Base-by-base conservation (phyloP, 2,113 vertebrate genomes). In the Rhabdomys dilectus region DNA sequence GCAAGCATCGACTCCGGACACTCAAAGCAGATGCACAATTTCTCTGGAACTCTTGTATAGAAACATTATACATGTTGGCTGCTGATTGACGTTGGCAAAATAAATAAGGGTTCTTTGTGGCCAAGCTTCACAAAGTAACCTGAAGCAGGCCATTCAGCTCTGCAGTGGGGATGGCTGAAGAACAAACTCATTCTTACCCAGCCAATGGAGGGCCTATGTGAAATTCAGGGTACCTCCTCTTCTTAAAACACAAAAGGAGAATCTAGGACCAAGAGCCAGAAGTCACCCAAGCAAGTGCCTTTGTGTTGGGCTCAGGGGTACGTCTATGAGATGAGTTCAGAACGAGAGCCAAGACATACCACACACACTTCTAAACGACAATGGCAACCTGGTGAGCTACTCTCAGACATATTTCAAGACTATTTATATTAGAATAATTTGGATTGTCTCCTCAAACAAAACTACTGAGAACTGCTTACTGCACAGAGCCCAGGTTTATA, bases 331-430 rank as follows among this genome's bases (percentile, higher is more conserved):
- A 1, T 5, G 60, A 56, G 39, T 34, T 34, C 12, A 26, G 29
- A 75, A 89, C 10, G 42, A 91, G 8, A 81, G 39, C 62, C 51
- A 51, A 81, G 53, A 80, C 45, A 64, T 39, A 62, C 82, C 64
- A 89, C 82, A 66, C 34, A 45, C n/a, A 76, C 34, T 82, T 86
- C 72, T 77, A 97, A 97, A 12, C 5, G 13, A 97, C 72, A 58
- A 76, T 31, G 58, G 56, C 10, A 80, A 36, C 81, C 91, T 42
- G n/a, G 78, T 22, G 91, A 87, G 9, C n/a, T 89, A 70, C 42
- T 91, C 56, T 77, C 39, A 70, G 24, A 42, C 15, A 36, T 85
- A 51, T 80, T 64, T 39, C 80, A 90, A 81, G 10, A 10, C 31
- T 76, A 80, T 11, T 85, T 95, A 62, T 66, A 42, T 22, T 73